Evolutionary conservation across 1,140 invertebrate genomes (phyloP).

Genomic region (Melanaphis sacchari): DNA sequence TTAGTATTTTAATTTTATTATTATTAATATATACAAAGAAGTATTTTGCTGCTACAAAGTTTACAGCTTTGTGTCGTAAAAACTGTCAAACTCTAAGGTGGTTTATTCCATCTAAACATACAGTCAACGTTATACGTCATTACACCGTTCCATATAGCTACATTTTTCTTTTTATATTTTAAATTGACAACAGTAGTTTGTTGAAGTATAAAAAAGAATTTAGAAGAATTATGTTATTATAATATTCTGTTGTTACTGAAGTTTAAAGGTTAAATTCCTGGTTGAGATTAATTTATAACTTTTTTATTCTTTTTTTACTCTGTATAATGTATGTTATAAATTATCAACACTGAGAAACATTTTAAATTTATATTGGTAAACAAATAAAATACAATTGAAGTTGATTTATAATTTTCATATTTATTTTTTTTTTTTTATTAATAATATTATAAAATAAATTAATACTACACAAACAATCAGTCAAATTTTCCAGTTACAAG

Average conservation of each 20-base stretch:
- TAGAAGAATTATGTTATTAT: conserved; percentile 30
- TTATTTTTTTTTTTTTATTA: neutral
- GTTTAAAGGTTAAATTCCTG: conserved; percentile 24
- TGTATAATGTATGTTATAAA: neutral
- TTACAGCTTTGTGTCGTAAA: conserved; percentile 28
- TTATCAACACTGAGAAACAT: neutral
- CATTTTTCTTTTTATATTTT: conserved; percentile 1
- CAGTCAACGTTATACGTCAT: neutral
- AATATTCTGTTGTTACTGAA: neutral
- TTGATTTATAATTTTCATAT: neutral
- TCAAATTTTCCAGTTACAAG: neutral
- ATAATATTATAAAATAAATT: neutral
- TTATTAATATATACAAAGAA: neutral
- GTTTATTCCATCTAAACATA: conserved; percentile 22
- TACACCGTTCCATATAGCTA: neutral
- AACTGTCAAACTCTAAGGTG: conserved; percentile 31
- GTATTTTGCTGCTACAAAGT: conserved; percentile 13
- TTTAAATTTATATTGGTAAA: neutral
- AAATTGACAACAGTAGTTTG: conserved; percentile 14
- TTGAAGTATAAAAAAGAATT: neutral
- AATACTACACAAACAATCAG: neutral
- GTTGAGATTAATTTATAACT: conserved; percentile 1
- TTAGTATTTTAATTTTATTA: conserved; percentile 36
- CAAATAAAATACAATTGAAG: neutral
- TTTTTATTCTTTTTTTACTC: neutral